phyloP scores from a whole-genome alignment of 2,113 vertebrate species.

The Dasypus novemcinctus region DNA sequence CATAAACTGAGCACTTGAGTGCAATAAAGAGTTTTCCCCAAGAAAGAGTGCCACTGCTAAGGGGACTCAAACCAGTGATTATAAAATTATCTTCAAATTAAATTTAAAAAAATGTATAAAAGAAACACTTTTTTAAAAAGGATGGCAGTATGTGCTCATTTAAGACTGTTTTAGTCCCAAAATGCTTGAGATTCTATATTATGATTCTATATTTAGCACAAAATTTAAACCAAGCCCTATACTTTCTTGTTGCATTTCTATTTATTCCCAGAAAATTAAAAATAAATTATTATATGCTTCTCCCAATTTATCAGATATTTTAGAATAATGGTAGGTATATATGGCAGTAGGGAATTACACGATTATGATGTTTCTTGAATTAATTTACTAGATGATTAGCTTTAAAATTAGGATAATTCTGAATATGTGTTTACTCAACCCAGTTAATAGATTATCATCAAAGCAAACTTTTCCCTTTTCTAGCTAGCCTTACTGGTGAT shows the following conservation, averaged over 20 bases:
- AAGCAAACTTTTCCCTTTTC: neutral
- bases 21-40: neutral
- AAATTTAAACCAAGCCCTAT: neutral
- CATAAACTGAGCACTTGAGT: neutral
- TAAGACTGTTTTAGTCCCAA: neutral
- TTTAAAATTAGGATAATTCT: neutral
- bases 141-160: neutral
- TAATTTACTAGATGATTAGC: neutral
- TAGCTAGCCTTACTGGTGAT: neutral
- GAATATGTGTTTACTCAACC: neutral
- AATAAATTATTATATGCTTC: neutral
- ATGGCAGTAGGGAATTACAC: neutral
- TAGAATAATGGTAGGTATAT: neutral
- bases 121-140: neutral
- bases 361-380: neutral
- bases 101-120: neutral
- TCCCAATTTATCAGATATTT: neutral
- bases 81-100: neutral
- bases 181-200: conserved; percentile 10
- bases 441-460: neutral
- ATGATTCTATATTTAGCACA: neutral
- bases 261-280: conserved; percentile 7
- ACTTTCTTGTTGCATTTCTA: neutral
- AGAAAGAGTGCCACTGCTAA: neutral
- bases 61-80: neutral